A percentile compares a stretch with the other conserved stretches of the same genome.
These are phyloP conservation scores for Oriolus oriolus DNA, from an alignment of 2,113 vertebrate species.

Conservation along the genomic window DNA sequence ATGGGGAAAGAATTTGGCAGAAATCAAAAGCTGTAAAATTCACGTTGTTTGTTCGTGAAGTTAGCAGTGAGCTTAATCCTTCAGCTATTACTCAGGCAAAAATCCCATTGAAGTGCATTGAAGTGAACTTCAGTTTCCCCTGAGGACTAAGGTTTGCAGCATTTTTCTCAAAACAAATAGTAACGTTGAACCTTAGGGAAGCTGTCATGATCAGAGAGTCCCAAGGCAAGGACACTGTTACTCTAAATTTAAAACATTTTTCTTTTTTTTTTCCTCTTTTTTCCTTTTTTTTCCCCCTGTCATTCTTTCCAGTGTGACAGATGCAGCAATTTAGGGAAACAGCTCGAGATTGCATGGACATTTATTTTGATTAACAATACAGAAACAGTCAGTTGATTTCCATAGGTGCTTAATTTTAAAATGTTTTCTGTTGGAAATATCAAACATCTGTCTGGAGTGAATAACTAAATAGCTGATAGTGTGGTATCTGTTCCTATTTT, in stretches of 20 bases:
- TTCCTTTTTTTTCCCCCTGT: background rate
- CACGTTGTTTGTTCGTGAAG: constrained; percentile 42
- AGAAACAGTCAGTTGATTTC: background rate
- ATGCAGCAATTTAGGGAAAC: background rate
- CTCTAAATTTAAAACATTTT: background rate
- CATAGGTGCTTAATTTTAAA: constrained; percentile 21
- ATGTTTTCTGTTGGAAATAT: constrained; percentile 55
- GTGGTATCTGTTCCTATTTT: constrained; percentile 56
- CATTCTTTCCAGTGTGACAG: background rate
- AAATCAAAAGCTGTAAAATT: constrained; percentile 64
- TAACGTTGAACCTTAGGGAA: background rate
- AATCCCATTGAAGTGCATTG: background rate
- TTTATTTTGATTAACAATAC: constrained; percentile 11
- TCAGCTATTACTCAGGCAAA: constrained; percentile 12
- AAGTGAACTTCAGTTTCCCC: constrained; percentile 13
- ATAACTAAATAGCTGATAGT: constrained; percentile 47
- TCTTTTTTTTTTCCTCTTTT: background rate
- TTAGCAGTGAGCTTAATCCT: constrained; percentile 32
- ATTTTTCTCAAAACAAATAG: constrained; percentile 26
- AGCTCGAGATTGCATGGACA: background rate
- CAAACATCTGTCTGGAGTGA: constrained; percentile 55
- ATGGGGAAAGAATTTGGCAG: constrained; percentile 53
- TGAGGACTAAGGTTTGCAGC: background rate
- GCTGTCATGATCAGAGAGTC: background rate
- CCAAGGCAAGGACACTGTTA: background rate